Evolutionary conservation across 2,888 invertebrate genomes (phyloP).

Genomic region (Abscondita cerata): DNA sequence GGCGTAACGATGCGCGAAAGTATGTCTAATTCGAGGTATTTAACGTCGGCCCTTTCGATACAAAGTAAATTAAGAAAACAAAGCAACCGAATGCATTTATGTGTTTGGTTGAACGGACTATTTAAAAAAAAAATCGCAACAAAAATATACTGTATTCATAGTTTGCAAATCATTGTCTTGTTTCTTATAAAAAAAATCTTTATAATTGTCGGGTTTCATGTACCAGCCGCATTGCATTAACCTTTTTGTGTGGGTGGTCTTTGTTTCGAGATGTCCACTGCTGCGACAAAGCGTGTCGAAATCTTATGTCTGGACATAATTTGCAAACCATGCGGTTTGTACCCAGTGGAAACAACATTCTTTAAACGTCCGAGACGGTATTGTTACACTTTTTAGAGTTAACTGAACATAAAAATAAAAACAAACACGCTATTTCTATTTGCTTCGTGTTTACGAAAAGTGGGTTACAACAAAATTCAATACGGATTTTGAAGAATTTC

Average conservation of each 20-base stretch:
- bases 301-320: slow-evolving; percentile 29
- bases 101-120: no score
- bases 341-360: slow-evolving; percentile 25
- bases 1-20: no score
- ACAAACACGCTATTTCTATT: no score
- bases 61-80: no score
- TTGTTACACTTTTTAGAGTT: slow-evolving; percentile 27
- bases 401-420: background rate
- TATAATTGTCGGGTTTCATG: slow-evolving; percentile 23
- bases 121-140: background rate
- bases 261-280: slow-evolving; percentile 31
- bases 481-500: no score
- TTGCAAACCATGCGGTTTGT: slow-evolving; percentile 27
- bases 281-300: slow-evolving; percentile 30
- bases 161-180: slow-evolving; percentile 12
- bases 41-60: no score
- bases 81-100: no score
- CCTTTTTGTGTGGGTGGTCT: slow-evolving; percentile 33
- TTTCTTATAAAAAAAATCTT: slow-evolving; percentile 11
- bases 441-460: no score
- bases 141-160: slow-evolving; percentile 8
- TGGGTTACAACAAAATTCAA: no score
- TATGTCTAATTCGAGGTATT: no score
- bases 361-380: slow-evolving; percentile 27
- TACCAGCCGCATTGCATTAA: slow-evolving; percentile 19